Conservation (phyloP, 1,140 invertebrate genomes). For the Formica selysi region DNA sequence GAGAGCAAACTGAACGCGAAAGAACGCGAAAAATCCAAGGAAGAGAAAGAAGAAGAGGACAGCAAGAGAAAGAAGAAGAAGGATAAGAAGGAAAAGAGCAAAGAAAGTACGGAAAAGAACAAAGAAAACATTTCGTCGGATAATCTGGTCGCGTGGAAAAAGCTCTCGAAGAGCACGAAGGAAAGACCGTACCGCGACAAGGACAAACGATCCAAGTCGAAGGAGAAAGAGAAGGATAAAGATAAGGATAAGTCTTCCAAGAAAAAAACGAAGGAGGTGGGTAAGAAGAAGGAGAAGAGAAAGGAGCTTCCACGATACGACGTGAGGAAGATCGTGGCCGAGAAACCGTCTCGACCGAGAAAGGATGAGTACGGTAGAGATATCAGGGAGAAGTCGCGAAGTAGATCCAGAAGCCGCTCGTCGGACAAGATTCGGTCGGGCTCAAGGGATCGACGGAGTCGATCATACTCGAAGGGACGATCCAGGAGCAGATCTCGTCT, state of each 20-base stretch:
- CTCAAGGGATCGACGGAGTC: constrained; percentile 74
- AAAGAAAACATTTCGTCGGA: constrained; percentile 87
- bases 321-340: constrained; percentile 91
- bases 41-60: constrained; percentile 80
- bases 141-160: constrained; percentile 90
- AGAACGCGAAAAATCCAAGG: constrained; percentile 75
- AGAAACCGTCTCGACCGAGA: constrained; percentile 88
- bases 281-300: constrained; percentile 90
- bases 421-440: constrained; percentile 55
- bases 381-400: constrained; percentile 85
- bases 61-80: constrained; percentile 80
- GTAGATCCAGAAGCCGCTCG: constrained; percentile 81
- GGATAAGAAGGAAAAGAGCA: constrained; percentile 84
- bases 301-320: constrained; percentile 94
- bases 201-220: constrained; percentile 84
- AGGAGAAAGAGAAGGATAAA: constrained; percentile 83
- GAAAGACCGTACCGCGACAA: constrained; percentile 94
- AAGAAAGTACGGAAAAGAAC: constrained; percentile 87
- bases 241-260: constrained; percentile 90
- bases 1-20: constrained; percentile 73
- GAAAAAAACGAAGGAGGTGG: constrained; percentile 91
- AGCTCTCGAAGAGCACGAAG: constrained; percentile 92
- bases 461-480: constrained; percentile 82
- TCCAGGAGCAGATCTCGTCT: constrained; percentile 81
- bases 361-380: constrained; percentile 94